Evolutionary conservation across 2,797 vertebrate genomes (phyloP).

Genomic region (Capromys pilorides): DNA sequence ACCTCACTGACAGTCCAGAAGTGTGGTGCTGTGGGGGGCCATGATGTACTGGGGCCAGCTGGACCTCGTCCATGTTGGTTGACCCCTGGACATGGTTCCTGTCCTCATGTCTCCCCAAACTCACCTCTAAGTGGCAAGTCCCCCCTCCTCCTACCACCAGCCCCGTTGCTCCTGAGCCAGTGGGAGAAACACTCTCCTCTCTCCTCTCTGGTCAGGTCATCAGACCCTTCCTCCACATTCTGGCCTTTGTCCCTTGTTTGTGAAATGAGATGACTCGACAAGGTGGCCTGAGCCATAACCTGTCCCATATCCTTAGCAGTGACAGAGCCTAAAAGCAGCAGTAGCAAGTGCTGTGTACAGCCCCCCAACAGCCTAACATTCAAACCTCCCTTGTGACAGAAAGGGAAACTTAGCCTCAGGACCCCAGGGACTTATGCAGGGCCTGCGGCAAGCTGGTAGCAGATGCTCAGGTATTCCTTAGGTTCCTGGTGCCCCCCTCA

Average conservation of each 20-base stretch:
- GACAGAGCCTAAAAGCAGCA: neutral
- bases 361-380: accelerated
- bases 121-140: no score
- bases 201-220: neutral
- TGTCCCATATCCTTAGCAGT: neutral
- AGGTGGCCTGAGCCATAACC: neutral
- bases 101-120: neutral
- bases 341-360: neutral
- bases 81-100: neutral
- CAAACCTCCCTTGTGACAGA: neutral
- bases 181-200: neutral
- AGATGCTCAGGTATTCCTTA: neutral
- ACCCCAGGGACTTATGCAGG: accelerated
- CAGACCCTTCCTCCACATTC: neutral
- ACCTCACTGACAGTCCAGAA: neutral
- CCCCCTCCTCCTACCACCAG: neutral
- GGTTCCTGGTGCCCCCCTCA: neutral
- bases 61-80: neutral
- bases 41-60: neutral
- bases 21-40: accelerated
- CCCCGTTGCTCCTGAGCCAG: neutral
- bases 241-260: neutral
- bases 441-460: neutral
- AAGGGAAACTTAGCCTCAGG: neutral
- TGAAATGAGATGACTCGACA: neutral